Evolutionary conservation across 2,113 vertebrate genomes (phyloP).

Genomic region (Campylomormyrus numenius): DNA sequence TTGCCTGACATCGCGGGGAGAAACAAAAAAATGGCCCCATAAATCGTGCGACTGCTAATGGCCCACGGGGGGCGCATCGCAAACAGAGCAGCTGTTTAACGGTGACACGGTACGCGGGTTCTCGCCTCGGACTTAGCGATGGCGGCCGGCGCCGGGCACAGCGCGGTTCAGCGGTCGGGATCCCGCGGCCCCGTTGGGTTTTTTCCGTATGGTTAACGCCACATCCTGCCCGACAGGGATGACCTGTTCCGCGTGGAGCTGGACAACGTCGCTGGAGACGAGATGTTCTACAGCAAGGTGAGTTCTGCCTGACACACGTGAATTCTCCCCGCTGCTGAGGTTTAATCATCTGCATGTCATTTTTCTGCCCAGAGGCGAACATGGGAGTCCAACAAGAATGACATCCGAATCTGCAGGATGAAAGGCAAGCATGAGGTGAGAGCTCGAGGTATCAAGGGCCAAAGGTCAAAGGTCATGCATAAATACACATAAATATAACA

Average conservation of each 20-base stretch:
- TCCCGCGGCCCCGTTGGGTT: background rate
- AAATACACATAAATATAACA: background rate
- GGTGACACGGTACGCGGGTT: background rate
- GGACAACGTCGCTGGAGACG: conserved; percentile 65
- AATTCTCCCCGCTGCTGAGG: background rate
- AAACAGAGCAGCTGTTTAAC: conserved; percentile 2
- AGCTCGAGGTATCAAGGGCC: background rate
- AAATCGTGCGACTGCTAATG: background rate
- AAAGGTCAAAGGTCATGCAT: background rate
- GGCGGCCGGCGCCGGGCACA: background rate
- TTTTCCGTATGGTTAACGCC: background rate
- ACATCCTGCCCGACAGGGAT: conserved; percentile 59
- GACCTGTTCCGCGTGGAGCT: conserved; percentile 79
- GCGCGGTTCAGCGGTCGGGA: background rate
- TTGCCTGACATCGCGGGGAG: background rate
- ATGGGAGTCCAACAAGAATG: conserved; percentile 89
- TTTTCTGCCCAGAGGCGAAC: conserved; percentile 72
- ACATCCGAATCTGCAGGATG: conserved; percentile 91
- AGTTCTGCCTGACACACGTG: conserved; percentile 28
- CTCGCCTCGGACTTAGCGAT: background rate
- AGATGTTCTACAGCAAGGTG: conserved; percentile 83
- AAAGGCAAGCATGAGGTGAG: conserved; percentile 92
- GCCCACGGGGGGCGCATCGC: background rate
- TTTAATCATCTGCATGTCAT: background rate
- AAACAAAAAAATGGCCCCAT: background rate